These are phyloP conservation scores for Acanthornis magna DNA, from an alignment of 2,797 vertebrate species.

Conservation along the genomic window DNA sequence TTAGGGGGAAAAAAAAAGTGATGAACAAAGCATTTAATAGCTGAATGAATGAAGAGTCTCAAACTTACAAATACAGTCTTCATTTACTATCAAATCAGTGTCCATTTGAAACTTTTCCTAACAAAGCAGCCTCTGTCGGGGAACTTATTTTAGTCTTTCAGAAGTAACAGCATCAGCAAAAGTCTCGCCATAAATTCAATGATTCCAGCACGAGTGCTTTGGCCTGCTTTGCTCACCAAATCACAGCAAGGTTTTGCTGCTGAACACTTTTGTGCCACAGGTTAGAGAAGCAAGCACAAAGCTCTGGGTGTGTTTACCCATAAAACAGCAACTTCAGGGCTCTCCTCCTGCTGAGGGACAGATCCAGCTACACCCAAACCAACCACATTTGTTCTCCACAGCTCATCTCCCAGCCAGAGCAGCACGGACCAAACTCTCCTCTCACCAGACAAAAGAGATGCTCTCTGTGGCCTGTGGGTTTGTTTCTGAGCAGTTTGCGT, in stretches of 20 bases:
- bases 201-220: neutral
- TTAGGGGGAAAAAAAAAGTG: neutral
- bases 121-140: neutral
- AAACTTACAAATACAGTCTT: neutral
- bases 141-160: neutral
- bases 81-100: neutral
- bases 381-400: neutral
- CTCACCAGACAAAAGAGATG: neutral
- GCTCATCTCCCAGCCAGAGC: neutral
- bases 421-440: neutral
- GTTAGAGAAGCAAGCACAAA: neutral
- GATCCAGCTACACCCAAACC: neutral
- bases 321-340: neutral
- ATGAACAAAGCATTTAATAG: neutral
- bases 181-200: neutral
- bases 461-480: conserved; percentile 10
- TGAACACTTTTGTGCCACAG: neutral
- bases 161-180: conserved; percentile 11
- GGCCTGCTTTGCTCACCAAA: neutral
- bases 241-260: neutral
- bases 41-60: neutral
- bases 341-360: neutral
- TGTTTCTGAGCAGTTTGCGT: neutral
- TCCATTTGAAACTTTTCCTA: neutral
- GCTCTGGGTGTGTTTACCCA: neutral